Base-by-base conservation (phyloP, 2,888 invertebrate species). In the Philhelius pedissequus region DNA sequence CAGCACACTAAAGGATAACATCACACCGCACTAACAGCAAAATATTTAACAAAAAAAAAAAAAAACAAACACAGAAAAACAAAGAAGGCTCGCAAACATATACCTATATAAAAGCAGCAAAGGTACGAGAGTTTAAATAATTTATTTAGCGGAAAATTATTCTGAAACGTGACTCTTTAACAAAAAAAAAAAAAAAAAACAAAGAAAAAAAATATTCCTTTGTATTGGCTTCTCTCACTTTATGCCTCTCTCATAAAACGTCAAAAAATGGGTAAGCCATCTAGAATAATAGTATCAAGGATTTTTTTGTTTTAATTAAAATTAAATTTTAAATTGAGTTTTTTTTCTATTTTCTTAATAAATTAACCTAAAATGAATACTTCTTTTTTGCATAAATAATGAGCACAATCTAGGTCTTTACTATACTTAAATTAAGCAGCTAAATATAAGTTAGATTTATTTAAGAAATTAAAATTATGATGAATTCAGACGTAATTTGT, bases 141-240 rank as follows among this genome's bases (percentile, higher is more conserved):
- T 78, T 78, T 78, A 78, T 78, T 78, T 78, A 73, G 78, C 66
- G 78, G 78, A 73, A 78, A 71, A 78, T 78, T 78, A 78, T 78
- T 73, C 78, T n/a, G 66, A 73, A 78, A 78, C 78, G 78, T 78
- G 78, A 78, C 76, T 70, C 48, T 64, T 64, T 43, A 3, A 43
- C 27, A 27, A 58, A 60, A 22, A 58, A 22, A 38, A 25, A 11
- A 13, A 43, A 62, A 5, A 9, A 32, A 58, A 22, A 38, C 15
- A 11, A 13, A 43, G 43, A 5, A 9, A 32, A 48, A 64, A 64
- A 32, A 25, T 15, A 60, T 64, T 64, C 64, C 22, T 64, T 64
- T 64, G 64, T 48, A 48, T 48, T 32, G 45, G 64, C 9, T 35
- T 48, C n/a, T 62, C 20, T 20, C 27, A 30, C 18, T 48, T 30